Evolutionary conservation across 2,888 invertebrate genomes (phyloP), one percentile per base, ranked within the genome.

Genomic region (Urechis unicinctus): DNA sequence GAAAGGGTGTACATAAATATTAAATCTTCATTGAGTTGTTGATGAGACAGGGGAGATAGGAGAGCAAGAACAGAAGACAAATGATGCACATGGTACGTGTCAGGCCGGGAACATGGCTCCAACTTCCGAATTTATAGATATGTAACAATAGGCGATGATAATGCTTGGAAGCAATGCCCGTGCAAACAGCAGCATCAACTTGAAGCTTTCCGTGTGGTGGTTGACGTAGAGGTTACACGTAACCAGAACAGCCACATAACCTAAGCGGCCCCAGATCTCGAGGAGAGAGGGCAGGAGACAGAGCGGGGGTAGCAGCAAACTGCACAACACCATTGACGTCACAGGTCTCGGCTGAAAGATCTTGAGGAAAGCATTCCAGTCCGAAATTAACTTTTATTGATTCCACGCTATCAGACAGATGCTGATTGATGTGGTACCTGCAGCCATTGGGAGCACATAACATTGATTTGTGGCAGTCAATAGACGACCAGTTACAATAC

Each of bases 11-110:
- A n/a, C n/a, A n/a, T n/a, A n/a, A n/a, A n/a, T n/a, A n/a, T n/a
- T n/a, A n/a, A n/a, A n/a, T n/a, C n/a, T n/a, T n/a, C n/a, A n/a
- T n/a, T n/a, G n/a, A n/a, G n/a, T n/a, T n/a, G n/a, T n/a, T 88
- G 64, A 92, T 80, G 87, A 91, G 90, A 53, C 91, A 81, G 0
- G 92, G 92, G 62, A 92, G 82, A 80, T 91, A 93, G 70, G 90
- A 91, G 50, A 88, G 79, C 1, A 91, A 81, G 79, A 92, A 93
- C 70, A 89, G 88, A 28, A 88, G 79, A 80, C 93, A 92, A 72
- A 93, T 92, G 51, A 87, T 85, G 62, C 90, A 81, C 91, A 92
- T 92, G 70, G 92, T 83, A 53, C 86, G 84, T 0, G 92, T 92
- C 48, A 93, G 82, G 43, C 61, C 60, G 61, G 62, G 61, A 53